These are phyloP conservation scores for Episyrphus balteatus DNA, from an alignment of 1,140 invertebrate species.

Conservation along the genomic window DNA sequence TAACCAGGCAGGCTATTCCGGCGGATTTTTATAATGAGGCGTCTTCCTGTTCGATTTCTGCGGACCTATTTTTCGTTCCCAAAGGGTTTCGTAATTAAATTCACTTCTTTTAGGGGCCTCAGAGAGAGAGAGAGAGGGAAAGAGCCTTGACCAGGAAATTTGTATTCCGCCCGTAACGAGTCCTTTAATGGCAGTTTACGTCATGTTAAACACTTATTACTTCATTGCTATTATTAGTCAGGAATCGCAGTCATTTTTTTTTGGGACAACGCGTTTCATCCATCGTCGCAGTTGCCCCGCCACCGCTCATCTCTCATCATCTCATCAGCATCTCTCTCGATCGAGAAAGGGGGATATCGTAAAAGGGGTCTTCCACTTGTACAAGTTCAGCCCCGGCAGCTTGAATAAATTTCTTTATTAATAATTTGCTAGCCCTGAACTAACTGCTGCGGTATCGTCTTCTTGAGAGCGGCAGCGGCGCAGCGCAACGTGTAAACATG, in stretches of 20 bases:
- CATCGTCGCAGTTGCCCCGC: too few species aligned
- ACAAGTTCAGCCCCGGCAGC: background rate
- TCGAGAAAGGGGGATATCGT: background rate
- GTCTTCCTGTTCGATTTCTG: background rate
- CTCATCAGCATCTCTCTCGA: too few species aligned
- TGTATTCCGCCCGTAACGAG: background rate
- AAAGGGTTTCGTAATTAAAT: too few species aligned
- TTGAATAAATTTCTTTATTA: conserved; percentile 4
- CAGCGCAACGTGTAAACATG: too few species aligned
- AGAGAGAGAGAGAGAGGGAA: background rate
- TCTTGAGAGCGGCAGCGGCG: too few species aligned
- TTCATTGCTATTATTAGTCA: conserved; percentile 1
- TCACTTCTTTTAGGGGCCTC: too few species aligned
- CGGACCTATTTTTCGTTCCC: too few species aligned
- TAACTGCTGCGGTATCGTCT: too few species aligned
- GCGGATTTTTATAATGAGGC: background rate
- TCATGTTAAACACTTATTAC: conserved; percentile 4
- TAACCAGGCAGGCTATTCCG: background rate
- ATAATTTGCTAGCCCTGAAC: background rate
- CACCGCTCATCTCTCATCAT: too few species aligned
- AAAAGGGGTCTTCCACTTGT: background rate
- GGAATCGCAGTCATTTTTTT: too few species aligned
- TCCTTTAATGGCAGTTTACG: conserved; percentile 1
- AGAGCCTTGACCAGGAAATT: background rate
- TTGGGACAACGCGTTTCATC: too few species aligned